Percentiles rank a stretch among this genome's conserved stretches.
phyloP scores from a whole-genome alignment of 2,888 invertebrate genomes.

The Eilema depressum region DNA sequence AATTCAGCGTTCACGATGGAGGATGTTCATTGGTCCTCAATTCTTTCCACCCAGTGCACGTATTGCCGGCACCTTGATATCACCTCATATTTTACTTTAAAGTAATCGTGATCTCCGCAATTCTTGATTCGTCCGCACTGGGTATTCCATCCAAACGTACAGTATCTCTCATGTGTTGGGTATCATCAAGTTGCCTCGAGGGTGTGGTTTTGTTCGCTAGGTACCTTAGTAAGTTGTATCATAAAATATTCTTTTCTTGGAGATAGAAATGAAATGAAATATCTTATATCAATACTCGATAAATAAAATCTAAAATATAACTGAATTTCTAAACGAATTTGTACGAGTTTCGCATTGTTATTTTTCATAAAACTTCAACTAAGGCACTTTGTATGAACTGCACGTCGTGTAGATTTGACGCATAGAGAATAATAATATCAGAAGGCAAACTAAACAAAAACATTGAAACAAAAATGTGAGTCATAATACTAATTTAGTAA shows the following conservation, averaged over 20 bases:
- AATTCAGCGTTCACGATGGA: not conserved
- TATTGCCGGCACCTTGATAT: not conserved
- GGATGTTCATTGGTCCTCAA: not conserved
- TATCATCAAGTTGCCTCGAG: too few species aligned
- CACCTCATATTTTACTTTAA: not conserved
- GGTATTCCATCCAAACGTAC: not conserved
- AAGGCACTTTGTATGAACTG: not conserved
- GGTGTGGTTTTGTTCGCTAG: not conserved
- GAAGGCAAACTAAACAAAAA: not conserved
- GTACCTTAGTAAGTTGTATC: not conserved
- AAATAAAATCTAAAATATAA: too few species aligned
- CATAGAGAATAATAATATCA: slow-evolving; percentile 6
- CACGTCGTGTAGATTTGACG: not conserved
- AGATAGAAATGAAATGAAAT: too few species aligned
- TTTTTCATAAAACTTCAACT: not conserved
- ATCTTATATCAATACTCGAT: too few species aligned
- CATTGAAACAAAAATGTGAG: slow-evolving; percentile 9
- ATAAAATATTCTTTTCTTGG: too few species aligned
- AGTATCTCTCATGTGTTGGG: too few species aligned
- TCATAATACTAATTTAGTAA: slow-evolving; percentile 18
- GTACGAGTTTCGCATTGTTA: not conserved
- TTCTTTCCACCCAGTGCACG: not conserved
- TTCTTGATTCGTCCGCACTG: not conserved
- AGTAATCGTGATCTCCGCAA: too few species aligned
- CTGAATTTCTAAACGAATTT: not conserved